Conservation (phyloP, 2,888 invertebrate genomes). For the Cactoblastis cactorum region DNA sequence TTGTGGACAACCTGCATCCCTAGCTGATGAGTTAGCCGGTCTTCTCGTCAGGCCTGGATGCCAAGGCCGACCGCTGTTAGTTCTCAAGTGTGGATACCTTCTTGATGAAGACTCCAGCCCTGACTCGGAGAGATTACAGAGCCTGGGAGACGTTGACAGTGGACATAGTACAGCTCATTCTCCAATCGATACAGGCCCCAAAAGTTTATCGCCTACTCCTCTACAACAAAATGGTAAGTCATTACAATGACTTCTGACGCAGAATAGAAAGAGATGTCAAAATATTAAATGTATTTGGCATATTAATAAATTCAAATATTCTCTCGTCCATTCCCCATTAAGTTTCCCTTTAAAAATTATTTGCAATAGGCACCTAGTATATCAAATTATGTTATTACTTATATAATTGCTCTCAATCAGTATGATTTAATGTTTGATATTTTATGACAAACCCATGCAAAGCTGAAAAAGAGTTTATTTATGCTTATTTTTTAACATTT, state of each 20-base stretch:
- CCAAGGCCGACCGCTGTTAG: conserved; percentile 79
- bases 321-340: too few relatives aligned
- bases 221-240: conserved; percentile 74
- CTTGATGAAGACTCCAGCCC: conserved; percentile 91
- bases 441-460: too few relatives aligned
- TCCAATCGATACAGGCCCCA: conserved; percentile 89
- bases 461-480: too few relatives aligned
- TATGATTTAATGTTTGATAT: too few relatives aligned
- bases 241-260: background rate
- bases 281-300: too few relatives aligned
- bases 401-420: too few relatives aligned
- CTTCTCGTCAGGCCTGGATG: conserved; percentile 57
- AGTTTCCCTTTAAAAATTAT: too few relatives aligned
- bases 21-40: conserved; percentile 83
- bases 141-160: conserved; percentile 87
- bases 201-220: conserved; percentile 88
- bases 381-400: too few relatives aligned
- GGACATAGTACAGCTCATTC: conserved; percentile 96
- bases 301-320: background rate
- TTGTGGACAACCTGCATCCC: conserved; percentile 80
- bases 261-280: too few relatives aligned
- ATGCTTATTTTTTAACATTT: too few relatives aligned
- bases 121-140: conserved; percentile 90
- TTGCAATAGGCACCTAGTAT: too few relatives aligned
- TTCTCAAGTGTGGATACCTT: conserved; percentile 86